Evolutionary conservation across 2,797 vertebrate species (phyloP), one percentile per base, ranked within the genome.

Genomic region (Apogon hyalosoma): DNA sequence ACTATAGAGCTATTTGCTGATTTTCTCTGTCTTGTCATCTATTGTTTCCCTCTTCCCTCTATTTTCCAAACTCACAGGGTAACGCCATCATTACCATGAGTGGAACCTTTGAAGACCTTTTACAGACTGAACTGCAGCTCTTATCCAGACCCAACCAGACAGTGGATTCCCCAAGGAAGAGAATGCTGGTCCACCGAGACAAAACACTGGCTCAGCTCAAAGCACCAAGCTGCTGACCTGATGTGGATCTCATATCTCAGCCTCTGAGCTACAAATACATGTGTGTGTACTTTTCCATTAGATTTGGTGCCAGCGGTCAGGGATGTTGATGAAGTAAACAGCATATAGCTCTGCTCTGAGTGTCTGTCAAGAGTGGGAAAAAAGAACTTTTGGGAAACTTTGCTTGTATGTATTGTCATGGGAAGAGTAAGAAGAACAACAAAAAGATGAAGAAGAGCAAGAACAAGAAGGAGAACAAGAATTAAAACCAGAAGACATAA

Each of bases 211-310:
- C 80, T 49, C 55, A 68, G 75, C 74, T 70, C 57, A 46, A 57
- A 83, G 52, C 65, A 13, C 48, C 40, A 39, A 68, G 45, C 72
- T 15, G 62, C 76, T 79, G 84, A 77, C 84, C 83, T 68, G 64
- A 67, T 80, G 63, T 69, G 75, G 78, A 73, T 79, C 77, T 86
- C 72, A 77, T 81, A 82, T 87, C 75, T 79, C 12, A 9, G 64
- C 54, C 77, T 57, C 45, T 45, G 11, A 49, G 76, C 73, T 57
- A 73, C 58, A 72, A 72, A 79, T 74, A 82, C 58, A 57, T 76
- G 55, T 52, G 72, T 67, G 50, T 79, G 79, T 80, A 54, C 77
- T 87, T 83, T 85, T 87, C 72, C 80, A 86, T 86, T 88, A 82
- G 80, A 85, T 79, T 83, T 51, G 66, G 77, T 85, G 85, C 87